A percentile compares a stretch with the other conserved stretches of the same genome.
phyloP scores from a whole-genome alignment of 2,113 vertebrate genomes.

The Apus apus region DNA sequence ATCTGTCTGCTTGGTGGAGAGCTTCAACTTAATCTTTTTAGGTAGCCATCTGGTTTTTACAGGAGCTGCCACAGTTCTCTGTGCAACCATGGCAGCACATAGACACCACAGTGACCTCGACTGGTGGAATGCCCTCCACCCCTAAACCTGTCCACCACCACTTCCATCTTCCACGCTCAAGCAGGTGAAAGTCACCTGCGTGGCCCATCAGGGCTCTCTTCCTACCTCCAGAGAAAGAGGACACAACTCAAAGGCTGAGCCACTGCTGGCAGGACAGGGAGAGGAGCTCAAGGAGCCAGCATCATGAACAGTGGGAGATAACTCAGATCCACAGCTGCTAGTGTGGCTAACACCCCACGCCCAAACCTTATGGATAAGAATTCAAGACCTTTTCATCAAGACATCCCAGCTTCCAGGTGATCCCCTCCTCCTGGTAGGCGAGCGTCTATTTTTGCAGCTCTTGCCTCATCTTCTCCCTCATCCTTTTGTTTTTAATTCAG shows the following conservation, averaged over 20 bases:
- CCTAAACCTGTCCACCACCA: not conserved
- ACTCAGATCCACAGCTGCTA: too few species aligned
- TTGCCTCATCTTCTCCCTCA: not conserved
- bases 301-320: not conserved
- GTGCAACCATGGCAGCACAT: not conserved
- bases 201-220: not conserved
- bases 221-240: not conserved
- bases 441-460: not conserved
- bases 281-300: not conserved
- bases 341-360: not conserved
- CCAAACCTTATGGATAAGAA: not conserved
- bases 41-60: not conserved
- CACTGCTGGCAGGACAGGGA: fast-evolving
- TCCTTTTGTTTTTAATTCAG: not conserved
- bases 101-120: fast-evolving
- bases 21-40: not conserved
- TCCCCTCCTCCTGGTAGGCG: not conserved
- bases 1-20: not conserved
- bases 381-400: not conserved
- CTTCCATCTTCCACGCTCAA: not conserved
- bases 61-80: not conserved
- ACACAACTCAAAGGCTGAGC: not conserved
- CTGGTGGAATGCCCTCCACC: not conserved
- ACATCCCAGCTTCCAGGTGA: not conserved
- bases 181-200: fast-evolving